These are phyloP conservation scores for Sibirionetta formosa DNA, from an alignment of 2,797 vertebrate genomes.

Conservation along the genomic window DNA sequence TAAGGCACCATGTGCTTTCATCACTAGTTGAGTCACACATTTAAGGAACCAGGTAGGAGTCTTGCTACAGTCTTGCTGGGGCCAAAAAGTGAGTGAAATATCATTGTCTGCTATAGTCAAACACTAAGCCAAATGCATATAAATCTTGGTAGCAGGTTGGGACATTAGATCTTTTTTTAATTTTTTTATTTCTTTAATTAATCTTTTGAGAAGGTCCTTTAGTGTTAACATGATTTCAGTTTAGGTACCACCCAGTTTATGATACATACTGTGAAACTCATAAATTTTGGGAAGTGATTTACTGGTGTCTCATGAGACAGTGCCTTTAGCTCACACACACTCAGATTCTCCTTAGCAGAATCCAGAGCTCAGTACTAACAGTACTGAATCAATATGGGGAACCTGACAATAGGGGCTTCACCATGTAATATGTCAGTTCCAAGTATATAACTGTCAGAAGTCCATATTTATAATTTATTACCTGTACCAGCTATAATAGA, in stretches of 20 bases:
- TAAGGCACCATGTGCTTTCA: not conserved
- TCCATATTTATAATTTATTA: not conserved
- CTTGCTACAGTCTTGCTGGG: not conserved
- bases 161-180: not conserved
- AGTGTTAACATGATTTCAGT: not conserved
- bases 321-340: not conserved
- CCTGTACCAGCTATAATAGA: not conserved
- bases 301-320: not conserved
- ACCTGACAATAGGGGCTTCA: fast-evolving
- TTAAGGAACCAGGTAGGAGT: not conserved
- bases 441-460: not conserved
- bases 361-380: not conserved
- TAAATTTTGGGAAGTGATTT: fast-evolving
- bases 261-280: not conserved
- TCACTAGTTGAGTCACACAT: fast-evolving
- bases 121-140: not conserved
- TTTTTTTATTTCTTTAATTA: not conserved
- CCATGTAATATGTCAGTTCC: not conserved
- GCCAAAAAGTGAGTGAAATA: not conserved
- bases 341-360: not conserved
- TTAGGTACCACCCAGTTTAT: not conserved
- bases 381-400: not conserved
- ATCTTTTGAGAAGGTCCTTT: not conserved
- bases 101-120: fast-evolving
- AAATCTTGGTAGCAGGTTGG: not conserved